Base-by-base conservation (phyloP, 2,888 invertebrate genomes). In the Tachina grossa region DNA sequence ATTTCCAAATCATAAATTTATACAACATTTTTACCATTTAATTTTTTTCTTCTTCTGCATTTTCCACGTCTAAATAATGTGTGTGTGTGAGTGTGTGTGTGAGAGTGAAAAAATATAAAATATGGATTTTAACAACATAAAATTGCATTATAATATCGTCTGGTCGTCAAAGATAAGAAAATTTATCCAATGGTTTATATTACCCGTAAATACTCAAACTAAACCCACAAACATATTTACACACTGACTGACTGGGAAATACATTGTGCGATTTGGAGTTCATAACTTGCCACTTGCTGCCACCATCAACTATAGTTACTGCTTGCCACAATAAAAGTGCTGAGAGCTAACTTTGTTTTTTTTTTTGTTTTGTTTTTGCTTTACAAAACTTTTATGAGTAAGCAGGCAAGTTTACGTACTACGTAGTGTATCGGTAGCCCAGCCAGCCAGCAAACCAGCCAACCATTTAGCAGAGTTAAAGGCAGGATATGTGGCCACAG, bases 161-260 rank as follows among this genome's bases (percentile, higher is more conserved):
- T 92, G 92, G 92, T 91, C 92, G 92, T 88, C 89, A 89, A 88
- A 92, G 92, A 92, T 92, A 92, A 92, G 92, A 90, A 91, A 91
- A 90, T 91, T 90, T 91, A 91, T 91, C 91, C 91, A 90, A 90
- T 89, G 91, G 91, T 91, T 90, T 90, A 90, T 81, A 85, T 86
- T 80, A 76, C 66, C 83, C 85, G 85, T 85, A 83, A 83, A 85
- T 85, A 85, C 85, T 80, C 79, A 83, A 80, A 83, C 76, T 43
- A 53, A 51, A 68, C 76, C 59, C 79, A 14, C 57, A 72, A 9
- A 74, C 47, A 61, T 63, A 19, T 66, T 49, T 51, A 19, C 16
- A 51, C 39, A 47, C 41, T n/a, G n/a, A 61, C 19, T 22, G 22
- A 61, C 43, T 31, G 43, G 45, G 39, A 16, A 19, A 81, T 69